phyloP scores from a whole-genome alignment of 2,888 invertebrate species.

The Melinaea menophilus region DNA sequence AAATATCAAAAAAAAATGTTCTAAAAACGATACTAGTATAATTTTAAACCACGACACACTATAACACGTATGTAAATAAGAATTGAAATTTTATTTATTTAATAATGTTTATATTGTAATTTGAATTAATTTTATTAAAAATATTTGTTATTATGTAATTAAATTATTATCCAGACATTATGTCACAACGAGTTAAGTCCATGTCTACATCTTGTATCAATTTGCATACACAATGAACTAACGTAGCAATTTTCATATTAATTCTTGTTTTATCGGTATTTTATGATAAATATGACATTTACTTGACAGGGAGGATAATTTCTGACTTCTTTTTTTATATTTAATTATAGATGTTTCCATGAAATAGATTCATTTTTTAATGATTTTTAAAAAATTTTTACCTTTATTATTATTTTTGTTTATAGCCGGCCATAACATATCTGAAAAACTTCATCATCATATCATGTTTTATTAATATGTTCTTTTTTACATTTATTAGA shows the following conservation, averaged over 20 bases:
- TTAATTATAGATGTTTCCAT: not conserved
- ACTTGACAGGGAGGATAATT: not conserved
- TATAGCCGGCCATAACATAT: too few relatives aligned
- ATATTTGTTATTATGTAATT: constrained; percentile 1
- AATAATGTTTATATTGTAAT: too few relatives aligned
- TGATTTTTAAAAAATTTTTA: too few relatives aligned
- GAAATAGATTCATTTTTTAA: not conserved
- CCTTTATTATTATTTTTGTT: too few relatives aligned
- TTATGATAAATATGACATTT: constrained; percentile 5
- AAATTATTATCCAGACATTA: constrained; percentile 10
- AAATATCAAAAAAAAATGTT: not conserved
- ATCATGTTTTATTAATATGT: too few relatives aligned
- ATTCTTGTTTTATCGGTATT: not conserved
- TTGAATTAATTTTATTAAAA: not conserved
- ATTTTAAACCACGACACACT: not conserved
- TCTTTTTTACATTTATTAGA: too few relatives aligned
- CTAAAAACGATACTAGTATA: constrained; percentile 3
- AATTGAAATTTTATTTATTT: too few relatives aligned
- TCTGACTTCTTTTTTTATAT: not conserved
- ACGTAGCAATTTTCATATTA: constrained; percentile 26
- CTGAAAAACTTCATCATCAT: too few relatives aligned
- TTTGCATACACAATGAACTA: constrained; percentile 22
- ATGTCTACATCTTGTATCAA: constrained; percentile 22
- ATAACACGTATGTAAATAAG: not conserved
- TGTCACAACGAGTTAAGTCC: constrained; percentile 20